A percentile compares a stretch with the other conserved stretches of the same genome.
These are phyloP conservation scores for Taenioides sp. DNA, from an alignment of 2,797 vertebrate genomes.

Conservation along the genomic window DNA sequence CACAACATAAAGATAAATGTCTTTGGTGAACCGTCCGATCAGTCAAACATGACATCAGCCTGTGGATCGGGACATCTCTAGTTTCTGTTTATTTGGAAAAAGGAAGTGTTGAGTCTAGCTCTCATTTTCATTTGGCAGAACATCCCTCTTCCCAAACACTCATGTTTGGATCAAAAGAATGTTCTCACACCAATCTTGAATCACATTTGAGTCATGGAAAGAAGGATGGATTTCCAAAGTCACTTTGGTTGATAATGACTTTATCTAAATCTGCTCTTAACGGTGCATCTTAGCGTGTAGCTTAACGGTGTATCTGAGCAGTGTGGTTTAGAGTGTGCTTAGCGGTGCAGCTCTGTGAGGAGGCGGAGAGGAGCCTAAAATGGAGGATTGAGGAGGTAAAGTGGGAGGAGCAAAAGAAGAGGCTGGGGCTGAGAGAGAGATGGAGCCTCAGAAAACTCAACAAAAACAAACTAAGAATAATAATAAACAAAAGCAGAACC, in stretches of 20 bases:
- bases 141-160: constrained; percentile 34
- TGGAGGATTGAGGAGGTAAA: constrained; percentile 43
- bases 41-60: constrained; percentile 10
- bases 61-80: background rate
- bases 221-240: constrained; percentile 42
- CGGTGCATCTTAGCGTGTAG: constrained; percentile 33
- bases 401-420: constrained; percentile 68
- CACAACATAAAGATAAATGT: background rate
- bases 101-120: constrained; percentile 27
- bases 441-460: background rate
- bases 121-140: constrained; percentile 20
- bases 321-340: constrained; percentile 26
- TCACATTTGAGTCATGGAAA: constrained; percentile 18
- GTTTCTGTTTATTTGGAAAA: constrained; percentile 10
- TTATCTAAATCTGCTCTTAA: constrained; percentile 40
- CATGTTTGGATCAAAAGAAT: background rate
- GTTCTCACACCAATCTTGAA: background rate
- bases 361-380: constrained; percentile 50
- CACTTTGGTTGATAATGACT: constrained; percentile 27
- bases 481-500: constrained; percentile 33
- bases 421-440: background rate
- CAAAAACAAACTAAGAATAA: background rate
- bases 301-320: background rate
- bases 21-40: background rate
- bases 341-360: constrained; percentile 37